These are phyloP conservation scores for Nephila pilipes DNA, from an alignment of 1,140 invertebrate species.

Conservation along the genomic window DNA sequence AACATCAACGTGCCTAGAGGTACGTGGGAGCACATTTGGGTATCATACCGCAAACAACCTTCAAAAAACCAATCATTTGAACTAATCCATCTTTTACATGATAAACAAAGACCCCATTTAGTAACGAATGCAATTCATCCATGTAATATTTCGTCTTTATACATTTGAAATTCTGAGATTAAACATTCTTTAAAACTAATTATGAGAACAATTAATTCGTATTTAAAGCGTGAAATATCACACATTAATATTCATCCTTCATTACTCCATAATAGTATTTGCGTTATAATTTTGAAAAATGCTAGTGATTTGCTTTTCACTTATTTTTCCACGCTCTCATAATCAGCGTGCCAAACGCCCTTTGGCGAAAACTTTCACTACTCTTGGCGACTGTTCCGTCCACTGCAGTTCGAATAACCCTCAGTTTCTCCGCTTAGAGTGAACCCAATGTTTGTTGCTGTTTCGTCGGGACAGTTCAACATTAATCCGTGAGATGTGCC, in stretches of 20 bases:
- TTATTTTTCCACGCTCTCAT: conserved; percentile 41
- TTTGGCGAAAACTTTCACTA: conserved; percentile 71
- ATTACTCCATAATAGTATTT: background rate
- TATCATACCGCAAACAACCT: background rate
- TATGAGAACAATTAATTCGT: background rate
- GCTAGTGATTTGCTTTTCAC: background rate
- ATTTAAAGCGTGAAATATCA: background rate
- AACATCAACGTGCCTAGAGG: background rate
- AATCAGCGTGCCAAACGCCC: conserved; percentile 12
- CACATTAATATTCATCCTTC: conserved; percentile 7
- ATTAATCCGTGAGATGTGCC: conserved; percentile 39
- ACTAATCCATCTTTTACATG: background rate
- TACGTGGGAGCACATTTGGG: background rate
- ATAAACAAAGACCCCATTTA: background rate
- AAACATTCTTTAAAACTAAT: background rate
- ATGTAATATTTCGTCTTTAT: background rate
- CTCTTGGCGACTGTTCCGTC: conserved; percentile 46
- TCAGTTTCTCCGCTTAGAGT: conserved; percentile 26
- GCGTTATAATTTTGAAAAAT: background rate
- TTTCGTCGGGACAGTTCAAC: background rate
- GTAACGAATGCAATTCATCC: background rate
- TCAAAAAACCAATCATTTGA: background rate
- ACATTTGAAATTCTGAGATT: background rate
- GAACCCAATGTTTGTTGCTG: conserved; percentile 43
- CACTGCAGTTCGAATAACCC: conserved; percentile 25